Evolutionary conservation across 2,113 vertebrate species (phyloP).

Genomic region (Oncorhynchus keta): DNA sequence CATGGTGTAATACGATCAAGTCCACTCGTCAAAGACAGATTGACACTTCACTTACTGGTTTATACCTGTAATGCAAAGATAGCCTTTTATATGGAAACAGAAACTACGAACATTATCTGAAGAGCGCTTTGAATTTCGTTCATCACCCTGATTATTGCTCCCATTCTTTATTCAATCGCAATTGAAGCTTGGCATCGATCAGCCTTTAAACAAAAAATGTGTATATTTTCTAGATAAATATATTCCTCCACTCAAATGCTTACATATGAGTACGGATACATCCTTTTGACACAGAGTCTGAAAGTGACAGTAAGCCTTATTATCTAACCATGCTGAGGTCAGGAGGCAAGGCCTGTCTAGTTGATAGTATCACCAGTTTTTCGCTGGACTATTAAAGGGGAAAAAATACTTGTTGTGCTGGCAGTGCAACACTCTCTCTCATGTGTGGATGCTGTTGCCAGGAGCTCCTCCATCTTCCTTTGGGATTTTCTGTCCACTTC

Average conservation of each 20-base stretch:
- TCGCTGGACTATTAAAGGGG: background rate
- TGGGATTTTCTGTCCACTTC: constrained; percentile 15
- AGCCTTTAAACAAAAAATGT: too few relatives aligned
- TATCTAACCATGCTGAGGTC: too few relatives aligned
- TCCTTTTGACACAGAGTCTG: too few relatives aligned
- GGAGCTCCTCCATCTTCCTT: background rate
- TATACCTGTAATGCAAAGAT: background rate
- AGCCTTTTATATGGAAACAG: background rate
- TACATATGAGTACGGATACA: too few relatives aligned
- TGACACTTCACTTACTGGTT: constrained; percentile 34
- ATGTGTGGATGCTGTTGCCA: constrained; percentile 12
- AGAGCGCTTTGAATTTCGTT: background rate
- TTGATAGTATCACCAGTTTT: too few relatives aligned
- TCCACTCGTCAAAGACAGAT: constrained; percentile 62
- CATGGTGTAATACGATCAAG: constrained; percentile 53
- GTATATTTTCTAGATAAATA: too few relatives aligned
- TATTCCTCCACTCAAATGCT: too few relatives aligned
- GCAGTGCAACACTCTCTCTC: background rate
- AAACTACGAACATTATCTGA: background rate
- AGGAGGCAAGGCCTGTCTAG: too few relatives aligned
- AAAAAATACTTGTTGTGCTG: background rate
- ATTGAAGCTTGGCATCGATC: too few relatives aligned
- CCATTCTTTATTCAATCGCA: background rate
- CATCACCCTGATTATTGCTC: background rate
- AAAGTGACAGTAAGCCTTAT: too few relatives aligned